Evolutionary conservation across 2,113 vertebrate genomes (phyloP), one percentile per base, ranked within the genome.

Genomic region (Opisthocomus hoazin): DNA sequence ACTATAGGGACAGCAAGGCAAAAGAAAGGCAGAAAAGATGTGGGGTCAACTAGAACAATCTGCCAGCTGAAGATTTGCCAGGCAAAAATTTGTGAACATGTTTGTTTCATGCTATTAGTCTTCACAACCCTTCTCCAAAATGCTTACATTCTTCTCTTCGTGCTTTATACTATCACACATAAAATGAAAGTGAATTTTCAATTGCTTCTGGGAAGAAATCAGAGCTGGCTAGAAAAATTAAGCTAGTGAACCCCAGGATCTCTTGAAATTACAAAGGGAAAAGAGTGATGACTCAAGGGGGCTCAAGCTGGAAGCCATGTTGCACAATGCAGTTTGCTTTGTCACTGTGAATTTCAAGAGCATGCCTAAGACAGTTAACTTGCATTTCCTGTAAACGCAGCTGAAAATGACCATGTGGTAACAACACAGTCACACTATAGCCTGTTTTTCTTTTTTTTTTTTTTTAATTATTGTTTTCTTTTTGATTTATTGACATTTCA

Each of bases 301-400:
- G 94, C 98, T 98, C 97, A 98, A 97, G 93, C 94, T 98, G 97
- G 97, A 98, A 97, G 96, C 93, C 84, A 92, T 84, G 77, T 85
- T 93, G 92, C 69, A 97, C 85, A 91, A 87, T 84, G 94, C 73
- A 84, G 79, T 93, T 96, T 97, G 65, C 48, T 91, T 93, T 94
- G 89, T 94, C 96, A 96, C 79, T 57, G 2, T 57, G 80, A 90
- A 73, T 96, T 94, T 94, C 24, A 86, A 85, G 37, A 95, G 71
- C 73, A 90, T 94, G 80, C 70, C 96, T 89, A 82, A 70, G 41
- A 97, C 53, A 54, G 27, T 53, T 71, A 83, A 82, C 65, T 86
- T 90, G 70, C 46, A 78, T 64, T 89, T 94, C 45, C 69, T 94
- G 68, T 75, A 71, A 76, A 70, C 4, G 12, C 14, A 93, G 53